phyloP scores from a whole-genome alignment of 1,140 invertebrate species.

The Ceratitis capitata region DNA sequence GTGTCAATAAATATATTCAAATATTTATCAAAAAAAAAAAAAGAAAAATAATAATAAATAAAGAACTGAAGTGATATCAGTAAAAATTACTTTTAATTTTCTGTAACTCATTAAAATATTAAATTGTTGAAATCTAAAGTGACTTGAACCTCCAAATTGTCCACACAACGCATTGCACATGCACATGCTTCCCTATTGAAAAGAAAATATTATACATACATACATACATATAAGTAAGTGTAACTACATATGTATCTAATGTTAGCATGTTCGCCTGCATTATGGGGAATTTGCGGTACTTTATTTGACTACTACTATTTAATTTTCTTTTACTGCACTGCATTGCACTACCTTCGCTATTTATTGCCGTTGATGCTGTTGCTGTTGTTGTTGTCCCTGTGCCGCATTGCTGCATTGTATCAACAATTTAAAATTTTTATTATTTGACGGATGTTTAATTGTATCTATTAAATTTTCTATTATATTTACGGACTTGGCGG shows the following conservation, averaged over 20 bases:
- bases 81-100: not conserved
- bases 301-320: constrained; percentile 1
- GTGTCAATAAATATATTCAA: not conserved
- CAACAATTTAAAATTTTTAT: constrained; percentile 53
- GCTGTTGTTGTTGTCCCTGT: constrained; percentile 5
- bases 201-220: not conserved
- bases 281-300: constrained; percentile 20
- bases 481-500: constrained; percentile 48
- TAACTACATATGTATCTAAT: not conserved
- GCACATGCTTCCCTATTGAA: not conserved
- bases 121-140: constrained; percentile 26
- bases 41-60: not conserved
- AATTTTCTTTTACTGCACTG: not conserved
- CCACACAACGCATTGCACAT: not conserved
- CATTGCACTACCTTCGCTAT: not conserved
- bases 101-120: constrained; percentile 18
- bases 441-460: constrained; percentile 64
- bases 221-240: not conserved
- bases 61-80: too few species aligned
- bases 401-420: constrained; percentile 31
- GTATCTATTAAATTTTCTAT: constrained; percentile 63
- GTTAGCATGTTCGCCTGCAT: too few species aligned
- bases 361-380: not conserved
- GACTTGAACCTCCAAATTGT: constrained; percentile 14
- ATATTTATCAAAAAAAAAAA: not conserved